These are phyloP conservation scores for Porites divaricata DNA, from an alignment of 92 coral and sea anemone genomes.

Conservation along the genomic window DNA sequence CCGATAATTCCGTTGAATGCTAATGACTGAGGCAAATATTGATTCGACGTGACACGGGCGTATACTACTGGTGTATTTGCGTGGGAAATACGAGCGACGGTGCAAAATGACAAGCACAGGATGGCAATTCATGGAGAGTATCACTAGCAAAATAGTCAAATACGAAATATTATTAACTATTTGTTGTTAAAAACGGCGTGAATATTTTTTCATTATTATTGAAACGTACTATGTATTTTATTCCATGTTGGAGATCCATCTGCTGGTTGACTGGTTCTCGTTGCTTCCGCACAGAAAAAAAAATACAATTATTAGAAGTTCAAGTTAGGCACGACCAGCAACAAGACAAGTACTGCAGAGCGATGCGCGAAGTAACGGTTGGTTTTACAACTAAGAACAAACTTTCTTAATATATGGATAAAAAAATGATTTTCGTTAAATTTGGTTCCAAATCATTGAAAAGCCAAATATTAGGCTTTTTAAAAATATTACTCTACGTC, in stretches of 20 bases:
- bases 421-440: constrained; percentile 6
- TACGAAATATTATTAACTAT: background rate
- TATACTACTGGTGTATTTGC: constrained; percentile 6
- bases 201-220: background rate
- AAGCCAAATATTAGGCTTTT: background rate
- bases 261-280: constrained; percentile 32
- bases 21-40: constrained; percentile 15
- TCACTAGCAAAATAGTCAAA: background rate
- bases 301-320: background rate
- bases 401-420: constrained; percentile 3
- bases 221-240: constrained; percentile 13
- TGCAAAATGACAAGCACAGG: background rate
- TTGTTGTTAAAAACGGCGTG: background rate
- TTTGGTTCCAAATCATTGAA: background rate
- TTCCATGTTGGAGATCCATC: constrained; percentile 23
- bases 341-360: constrained; percentile 9
- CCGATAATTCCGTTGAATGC: constrained; percentile 29
- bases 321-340: constrained; percentile 14
- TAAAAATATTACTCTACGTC: constrained; percentile 2
- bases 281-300: constrained; percentile 13
- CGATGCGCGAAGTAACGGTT: background rate
- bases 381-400: constrained; percentile 21
- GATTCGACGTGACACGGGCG: background rate
- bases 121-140: background rate
- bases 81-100: constrained; percentile 11